Evolutionary conservation across 2,888 invertebrate genomes (phyloP), one percentile per base, ranked within the genome.

Genomic region (Theretra japonica): DNA sequence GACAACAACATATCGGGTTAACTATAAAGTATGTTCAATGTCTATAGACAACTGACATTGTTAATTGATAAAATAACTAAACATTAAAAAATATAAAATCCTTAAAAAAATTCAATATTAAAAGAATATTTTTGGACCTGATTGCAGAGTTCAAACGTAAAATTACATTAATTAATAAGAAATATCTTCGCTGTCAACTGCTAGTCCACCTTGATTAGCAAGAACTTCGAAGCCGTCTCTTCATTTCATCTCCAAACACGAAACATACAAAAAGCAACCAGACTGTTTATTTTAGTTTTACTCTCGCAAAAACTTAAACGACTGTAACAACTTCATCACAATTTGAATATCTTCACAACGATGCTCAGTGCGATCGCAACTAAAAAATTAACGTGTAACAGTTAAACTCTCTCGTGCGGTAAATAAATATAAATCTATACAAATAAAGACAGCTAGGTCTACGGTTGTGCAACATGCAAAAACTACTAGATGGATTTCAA

Each of bases 351-450:
- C 48, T 48, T 65, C 65, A 15, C 48, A 65, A 41, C 41, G 65
- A 65, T 41, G 21, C 30, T 21, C 33, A 60, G 30, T 21, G 62
- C 62, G 19, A 33, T 62, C 25, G 23, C 21, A 50, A 68, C 17
- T 15, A 68, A 68, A 68, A 68, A 53, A 69, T 69, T 56, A 69
- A 69, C 65, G 11, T 23, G 28, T 50, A 19, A 69, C 56, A 53
- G 69, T 56, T 69, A 56, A 69, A 65, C 41, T 68, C 69, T 30
- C 17, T 23, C 28, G 53, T 48, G 65, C 65, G 60, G 68, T 72
- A 30, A 72, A 69, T 60, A 72, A 58, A 71, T 50, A 53, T 60
- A 28, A 56, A 69, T 50, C 41, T n/a, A 30, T 30, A 48, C 70
- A 41, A 41, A 41, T 41, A 41, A 41, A 41, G 41, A 41, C 41